A percentile compares a stretch with the other conserved stretches of the same genome.
These are phyloP conservation scores for Barbus barbus DNA, from an alignment of 2,113 vertebrate species.

Conservation along the genomic window DNA sequence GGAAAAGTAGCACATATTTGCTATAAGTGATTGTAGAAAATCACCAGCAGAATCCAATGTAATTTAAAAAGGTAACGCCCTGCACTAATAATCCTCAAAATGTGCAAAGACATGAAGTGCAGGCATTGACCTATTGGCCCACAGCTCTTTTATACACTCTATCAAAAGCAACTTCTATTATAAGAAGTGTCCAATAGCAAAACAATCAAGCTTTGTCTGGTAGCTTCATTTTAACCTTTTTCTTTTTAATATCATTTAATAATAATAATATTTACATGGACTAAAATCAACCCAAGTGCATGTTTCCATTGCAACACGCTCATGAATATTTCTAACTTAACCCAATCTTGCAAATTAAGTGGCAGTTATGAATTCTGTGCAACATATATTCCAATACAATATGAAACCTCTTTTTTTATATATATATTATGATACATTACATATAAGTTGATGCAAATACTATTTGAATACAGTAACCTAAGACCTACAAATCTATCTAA, in stretches of 20 bases:
- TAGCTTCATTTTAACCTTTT: not conserved
- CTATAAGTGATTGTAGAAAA: not conserved
- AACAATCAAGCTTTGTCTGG: not conserved
- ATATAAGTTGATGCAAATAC: too few relatives aligned
- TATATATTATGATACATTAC: too few relatives aligned
- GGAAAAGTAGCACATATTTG: not conserved
- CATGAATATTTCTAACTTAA: conserved; percentile 39
- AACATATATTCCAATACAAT: too few relatives aligned
- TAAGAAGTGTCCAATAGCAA: not conserved
- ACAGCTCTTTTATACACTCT: too few relatives aligned
- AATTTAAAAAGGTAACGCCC: not conserved
- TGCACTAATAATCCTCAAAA: not conserved
- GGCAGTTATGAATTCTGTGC: too few relatives aligned
- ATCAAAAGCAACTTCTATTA: not conserved
- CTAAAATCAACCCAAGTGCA: too few relatives aligned
- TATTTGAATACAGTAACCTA: too few relatives aligned
- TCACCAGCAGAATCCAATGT: not conserved
- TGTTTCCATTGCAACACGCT: not conserved
- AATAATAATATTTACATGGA: not conserved
- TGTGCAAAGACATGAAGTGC: too few relatives aligned
- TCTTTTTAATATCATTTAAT: not conserved
- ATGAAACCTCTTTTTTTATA: too few relatives aligned
- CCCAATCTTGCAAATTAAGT: too few relatives aligned
- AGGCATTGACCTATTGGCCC: too few relatives aligned
- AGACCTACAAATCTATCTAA: too few relatives aligned